Base-by-base conservation (phyloP, 2,797 vertebrate genomes). In the Hemibagrus guttatus region DNA sequence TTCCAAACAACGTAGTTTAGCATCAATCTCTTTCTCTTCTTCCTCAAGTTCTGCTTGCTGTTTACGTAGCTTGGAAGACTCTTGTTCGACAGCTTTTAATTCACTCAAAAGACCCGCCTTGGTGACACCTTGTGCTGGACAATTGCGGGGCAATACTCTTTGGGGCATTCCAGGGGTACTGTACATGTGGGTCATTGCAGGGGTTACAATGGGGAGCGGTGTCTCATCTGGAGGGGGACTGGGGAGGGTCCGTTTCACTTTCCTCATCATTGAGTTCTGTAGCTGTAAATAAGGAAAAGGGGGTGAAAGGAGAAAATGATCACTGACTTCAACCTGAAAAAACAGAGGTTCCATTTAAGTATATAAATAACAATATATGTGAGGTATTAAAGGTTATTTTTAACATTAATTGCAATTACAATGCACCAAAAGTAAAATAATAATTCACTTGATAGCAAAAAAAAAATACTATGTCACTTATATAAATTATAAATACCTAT, bases 11-110 rank as follows among this genome's bases (percentile, higher is more conserved):
- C 99, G 98, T 88, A 99, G 94, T 92, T 99, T 99, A 76, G 98
- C 98, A 3, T 99, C 98, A 0, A 99, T 99, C 94, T 99, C 98
- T 92, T 99, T 99, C 93, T 99, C 98, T 90, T 99, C 98, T 90
- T 99, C 98, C 0, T 99, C 98, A 88, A 99, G 94, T 92, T 99
- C 98, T 0, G 97, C 97, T 92, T 99, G 98, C 92, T 99, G 99
- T 93, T 99, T 99, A 82, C 98, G 96, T 83, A 99, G 96, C 92
- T 99, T 99, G 26, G 98, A 97, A 42, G 98, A 99, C 91, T 99
- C 98, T 6, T 99, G 98, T 89, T 99, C 98, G 90, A 99, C 98
- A 81, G 97, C 96, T 94, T 97, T 97, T 87, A 99, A 94, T 93
- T 99, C 98, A 0, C 95, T 98, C 87, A 99, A 95, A 84, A 99